These are phyloP conservation scores for Manacus vitellinus DNA, from an alignment of 2,113 vertebrate genomes.

Conservation along the genomic window DNA sequence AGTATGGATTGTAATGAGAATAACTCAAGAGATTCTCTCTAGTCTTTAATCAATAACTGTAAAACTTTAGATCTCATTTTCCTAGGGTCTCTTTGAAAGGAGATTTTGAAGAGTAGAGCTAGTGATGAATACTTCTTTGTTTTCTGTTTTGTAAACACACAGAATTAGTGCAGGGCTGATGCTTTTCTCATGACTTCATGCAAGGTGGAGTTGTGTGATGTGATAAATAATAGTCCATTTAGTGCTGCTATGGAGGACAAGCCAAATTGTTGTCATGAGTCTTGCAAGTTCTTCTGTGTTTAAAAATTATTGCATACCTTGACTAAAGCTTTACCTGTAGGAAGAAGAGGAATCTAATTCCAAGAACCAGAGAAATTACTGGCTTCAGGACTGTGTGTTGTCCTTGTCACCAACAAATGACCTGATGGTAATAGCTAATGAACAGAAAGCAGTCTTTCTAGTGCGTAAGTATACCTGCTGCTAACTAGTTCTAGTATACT, in stretches of 20 bases:
- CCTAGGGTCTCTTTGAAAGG: not conserved
- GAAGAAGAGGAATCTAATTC: conserved; percentile 73
- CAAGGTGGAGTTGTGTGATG: not conserved
- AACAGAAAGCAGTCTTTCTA: conserved; percentile 92
- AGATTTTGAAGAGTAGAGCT: not conserved
- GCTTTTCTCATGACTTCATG: not conserved
- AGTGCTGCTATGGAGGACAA: rapidly evolving
- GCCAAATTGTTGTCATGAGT: not conserved
- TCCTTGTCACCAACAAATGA: conserved; percentile 94
- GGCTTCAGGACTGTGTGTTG: conserved; percentile 92
- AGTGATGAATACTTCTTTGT: not conserved
- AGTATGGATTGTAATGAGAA: not conserved
- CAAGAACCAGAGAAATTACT: conserved; percentile 77
- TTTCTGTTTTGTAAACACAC: not conserved
- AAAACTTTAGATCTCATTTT: not conserved
- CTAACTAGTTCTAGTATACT: not conserved
- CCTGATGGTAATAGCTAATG: conserved; percentile 90
- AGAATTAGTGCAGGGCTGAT: not conserved
- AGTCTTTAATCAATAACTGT: not conserved
- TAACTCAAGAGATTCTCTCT: not conserved
- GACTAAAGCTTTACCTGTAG: conserved; percentile 54
- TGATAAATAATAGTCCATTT: not conserved
- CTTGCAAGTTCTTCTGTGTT: not conserved
- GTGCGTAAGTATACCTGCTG: conserved; percentile 78
- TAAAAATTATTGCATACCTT: not conserved